These are phyloP conservation scores for Metalampra italica DNA, from an alignment of 2,888 invertebrate species.

Conservation along the genomic window DNA sequence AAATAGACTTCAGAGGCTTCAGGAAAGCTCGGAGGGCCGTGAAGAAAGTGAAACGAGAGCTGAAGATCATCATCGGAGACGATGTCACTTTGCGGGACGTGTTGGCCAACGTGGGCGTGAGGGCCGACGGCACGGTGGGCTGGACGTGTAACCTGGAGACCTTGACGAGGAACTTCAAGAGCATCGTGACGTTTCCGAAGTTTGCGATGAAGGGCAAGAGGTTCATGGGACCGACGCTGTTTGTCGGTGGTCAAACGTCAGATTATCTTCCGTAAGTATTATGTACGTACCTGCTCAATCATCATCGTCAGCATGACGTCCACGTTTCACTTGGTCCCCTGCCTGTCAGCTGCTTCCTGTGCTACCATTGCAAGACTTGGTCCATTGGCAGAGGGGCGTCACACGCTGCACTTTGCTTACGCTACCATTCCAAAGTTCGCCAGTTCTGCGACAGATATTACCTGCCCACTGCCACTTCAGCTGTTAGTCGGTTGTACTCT, in stretches of 20 bases:
- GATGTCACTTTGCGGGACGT: slow-evolving; percentile 77
- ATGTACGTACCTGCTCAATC: too few relatives aligned
- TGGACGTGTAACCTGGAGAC: slow-evolving; percentile 89
- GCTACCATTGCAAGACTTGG: too few relatives aligned
- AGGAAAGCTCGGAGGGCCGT: slow-evolving; percentile 33
- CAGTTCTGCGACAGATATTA: too few relatives aligned
- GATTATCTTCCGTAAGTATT: slow-evolving; percentile 84
- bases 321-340: too few relatives aligned
- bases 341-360: too few relatives aligned
- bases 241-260: slow-evolving; percentile 90
- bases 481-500: too few relatives aligned
- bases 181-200: slow-evolving; percentile 81
- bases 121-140: slow-evolving; percentile 47
- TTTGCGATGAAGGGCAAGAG: slow-evolving; percentile 27
- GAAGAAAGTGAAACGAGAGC: slow-evolving; percentile 31
- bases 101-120: slow-evolving; percentile 73
- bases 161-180: slow-evolving; percentile 80
- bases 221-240: slow-evolving; percentile 84
- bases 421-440: too few relatives aligned
- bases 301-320: too few relatives aligned
- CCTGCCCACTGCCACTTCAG: too few relatives aligned
- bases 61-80: slow-evolving; percentile 49
- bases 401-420: too few relatives aligned
- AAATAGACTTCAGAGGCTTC: slow-evolving; percentile 36
- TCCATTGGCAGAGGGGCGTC: too few relatives aligned